Conservation (phyloP, 2,888 invertebrate species). For the Ligdia adustata region DNA sequence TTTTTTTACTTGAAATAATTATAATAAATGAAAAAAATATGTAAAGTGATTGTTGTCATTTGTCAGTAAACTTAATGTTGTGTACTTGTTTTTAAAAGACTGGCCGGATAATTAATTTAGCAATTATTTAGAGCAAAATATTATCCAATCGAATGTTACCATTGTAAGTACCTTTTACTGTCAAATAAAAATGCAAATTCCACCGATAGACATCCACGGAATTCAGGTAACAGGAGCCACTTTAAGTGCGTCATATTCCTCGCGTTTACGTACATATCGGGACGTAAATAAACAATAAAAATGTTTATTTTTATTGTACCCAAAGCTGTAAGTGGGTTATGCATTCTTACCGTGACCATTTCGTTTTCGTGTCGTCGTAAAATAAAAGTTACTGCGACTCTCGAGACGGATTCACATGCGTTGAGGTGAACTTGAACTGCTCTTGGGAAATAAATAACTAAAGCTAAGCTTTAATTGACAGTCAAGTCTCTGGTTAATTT, state of each 20-base stretch:
- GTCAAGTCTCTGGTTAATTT: too few relatives aligned
- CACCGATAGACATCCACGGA: background rate
- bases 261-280: constrained; percentile 17
- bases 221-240: constrained; percentile 4
- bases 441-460: background rate
- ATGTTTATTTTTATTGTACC: constrained; percentile 30
- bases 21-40: too few relatives aligned
- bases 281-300: constrained; percentile 28
- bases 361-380: constrained; percentile 30
- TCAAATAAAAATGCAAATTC: constrained; percentile 9
- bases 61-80: too few relatives aligned
- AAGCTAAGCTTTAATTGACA: background rate
- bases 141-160: too few relatives aligned
- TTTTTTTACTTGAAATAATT: too few relatives aligned
- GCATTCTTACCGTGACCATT: constrained; percentile 29
- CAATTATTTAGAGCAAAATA: too few relatives aligned
- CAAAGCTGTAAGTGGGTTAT: constrained; percentile 30
- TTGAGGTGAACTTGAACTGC: constrained; percentile 10
- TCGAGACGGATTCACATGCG: constrained; percentile 17
- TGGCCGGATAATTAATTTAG: too few relatives aligned
- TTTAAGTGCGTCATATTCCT: constrained; percentile 13
- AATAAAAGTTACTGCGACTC: constrained; percentile 26
- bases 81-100: too few relatives aligned
- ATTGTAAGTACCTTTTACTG: too few relatives aligned
- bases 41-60: too few relatives aligned